These are phyloP conservation scores for Trinectes maculatus DNA, from an alignment of 2,113 vertebrate genomes.

Conservation along the genomic window DNA sequence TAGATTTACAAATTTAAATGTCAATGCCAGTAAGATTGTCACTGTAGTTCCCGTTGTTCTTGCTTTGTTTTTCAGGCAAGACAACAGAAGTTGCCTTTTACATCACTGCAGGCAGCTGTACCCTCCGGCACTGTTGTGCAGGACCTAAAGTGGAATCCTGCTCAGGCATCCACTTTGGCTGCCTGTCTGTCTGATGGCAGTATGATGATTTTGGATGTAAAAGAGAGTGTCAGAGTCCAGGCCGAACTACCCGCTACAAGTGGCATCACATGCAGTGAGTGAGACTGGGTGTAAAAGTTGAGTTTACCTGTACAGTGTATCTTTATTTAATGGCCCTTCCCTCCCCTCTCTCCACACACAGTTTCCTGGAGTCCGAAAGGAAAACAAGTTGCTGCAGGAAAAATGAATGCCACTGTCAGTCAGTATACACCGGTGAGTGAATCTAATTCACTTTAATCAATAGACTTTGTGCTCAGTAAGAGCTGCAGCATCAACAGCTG, in stretches of 20 bases:
- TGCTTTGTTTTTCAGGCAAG: constrained; percentile 76
- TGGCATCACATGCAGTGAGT: constrained; percentile 92
- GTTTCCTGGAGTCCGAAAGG: constrained; percentile 99
- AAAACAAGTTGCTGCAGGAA: constrained; percentile 94
- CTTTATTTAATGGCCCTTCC: constrained; percentile 10
- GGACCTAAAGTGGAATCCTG: constrained; percentile 96
- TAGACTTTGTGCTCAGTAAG: background rate
- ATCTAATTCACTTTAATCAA: background rate
- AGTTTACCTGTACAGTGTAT: background rate
- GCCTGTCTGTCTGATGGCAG: constrained; percentile 90
- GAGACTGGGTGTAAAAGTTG: background rate
- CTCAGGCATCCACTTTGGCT: constrained; percentile 82
- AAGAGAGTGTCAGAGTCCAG: constrained; percentile 81
- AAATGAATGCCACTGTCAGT: constrained; percentile 90
- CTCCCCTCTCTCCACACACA: no score
- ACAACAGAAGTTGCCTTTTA: constrained; percentile 88
- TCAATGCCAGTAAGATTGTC: no score
- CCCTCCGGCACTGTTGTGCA: constrained; percentile 76
- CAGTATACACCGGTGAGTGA: constrained; percentile 94
- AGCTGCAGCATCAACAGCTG: background rate
- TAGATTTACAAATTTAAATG: no score
- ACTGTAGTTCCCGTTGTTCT: background rate
- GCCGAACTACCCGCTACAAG: constrained; percentile 83
- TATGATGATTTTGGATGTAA: constrained; percentile 90
- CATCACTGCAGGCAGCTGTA: constrained; percentile 82